Base-by-base conservation (phyloP, 1,140 invertebrate genomes). In the Drosophila elegans region DNA sequence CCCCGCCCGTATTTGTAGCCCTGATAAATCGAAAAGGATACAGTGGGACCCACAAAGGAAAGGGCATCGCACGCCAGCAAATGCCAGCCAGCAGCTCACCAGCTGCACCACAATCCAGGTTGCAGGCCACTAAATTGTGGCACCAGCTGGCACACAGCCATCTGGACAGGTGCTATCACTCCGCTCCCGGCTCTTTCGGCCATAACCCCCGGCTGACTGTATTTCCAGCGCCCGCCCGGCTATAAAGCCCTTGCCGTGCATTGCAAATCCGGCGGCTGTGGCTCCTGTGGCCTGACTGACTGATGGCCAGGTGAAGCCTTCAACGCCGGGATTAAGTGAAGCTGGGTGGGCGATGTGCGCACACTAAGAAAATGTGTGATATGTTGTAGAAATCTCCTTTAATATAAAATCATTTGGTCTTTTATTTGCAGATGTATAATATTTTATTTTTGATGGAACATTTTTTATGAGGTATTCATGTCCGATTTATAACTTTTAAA, bases 121-220 rank as follows among this genome's bases (percentile, higher is more conserved):
- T 61, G 63, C 80, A 61, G 49, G 69, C 80, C 80, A 83, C 80
- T 78, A 83, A 83, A 83, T 83, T 83, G 75, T 84, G 80, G 80
- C 71, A 66, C 51, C 80, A 83, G 55, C 80, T 83, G 78, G 51
- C 60, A 49, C 39, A 39, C 32, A 49, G 69, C 69, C 69, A 73
- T 73, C 69, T 44, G 54, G 49, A 46, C 55, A 29, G 29, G 21
- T n/a, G 39, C n/a, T 72, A 52, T 60, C 57, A 68, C 60, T 57
- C 48, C 67, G 56, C 48, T 67, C 54, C 11, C 49, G 7, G 16
- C 13, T 27, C 10, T n/a, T 44, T 34, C 49, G 51, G 48, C 51
- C 42, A 36, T 62, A 29, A 16, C 60, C 60, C 12, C 13, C 13
- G 34, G 48, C 57, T 52, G 32, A n/a, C 49, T 29, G 48, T 36